phyloP scores from a whole-genome alignment of 1,140 invertebrate species.

The Chionoecetes opilio region DNA sequence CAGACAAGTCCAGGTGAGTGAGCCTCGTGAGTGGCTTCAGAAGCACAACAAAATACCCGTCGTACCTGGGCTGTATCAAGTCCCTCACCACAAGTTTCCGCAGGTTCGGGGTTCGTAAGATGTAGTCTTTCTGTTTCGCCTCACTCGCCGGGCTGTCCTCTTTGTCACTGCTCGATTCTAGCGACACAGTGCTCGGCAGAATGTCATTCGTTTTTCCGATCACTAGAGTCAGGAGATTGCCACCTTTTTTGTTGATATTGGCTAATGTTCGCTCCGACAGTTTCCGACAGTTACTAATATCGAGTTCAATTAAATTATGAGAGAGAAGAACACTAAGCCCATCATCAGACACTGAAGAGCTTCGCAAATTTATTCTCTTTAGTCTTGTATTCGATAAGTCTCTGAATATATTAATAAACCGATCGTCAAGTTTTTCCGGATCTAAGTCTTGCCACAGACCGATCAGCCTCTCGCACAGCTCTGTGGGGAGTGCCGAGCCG shows the following conservation, averaged over 20 bases:
- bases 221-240: slow-evolving; percentile 68
- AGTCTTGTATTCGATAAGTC: slow-evolving; percentile 88
- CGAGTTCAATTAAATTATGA: slow-evolving; percentile 90
- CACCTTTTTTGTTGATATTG: slow-evolving; percentile 71
- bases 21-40: slow-evolving; percentile 87
- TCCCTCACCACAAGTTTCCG: slow-evolving; percentile 87
- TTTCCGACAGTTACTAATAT: slow-evolving; percentile 89
- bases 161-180: slow-evolving; percentile 58
- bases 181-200: slow-evolving; percentile 82
- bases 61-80: slow-evolving; percentile 84
- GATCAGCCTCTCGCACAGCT: slow-evolving; percentile 89
- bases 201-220: slow-evolving; percentile 75
- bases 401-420: slow-evolving; percentile 89
- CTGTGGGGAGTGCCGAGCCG: slow-evolving; percentile 87
- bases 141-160: slow-evolving; percentile 65
- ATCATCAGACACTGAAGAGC: slow-evolving; percentile 89
- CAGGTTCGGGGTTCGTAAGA: slow-evolving; percentile 88
- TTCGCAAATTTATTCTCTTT: slow-evolving; percentile 88
- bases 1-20: slow-evolving; percentile 91
- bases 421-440: slow-evolving; percentile 83
- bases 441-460: slow-evolving; percentile 84
- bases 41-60: slow-evolving; percentile 86
- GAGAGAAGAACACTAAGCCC: slow-evolving; percentile 88
- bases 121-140: slow-evolving; percentile 82
- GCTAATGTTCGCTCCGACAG: slow-evolving; percentile 86